Evolutionary conservation across 1,140 invertebrate genomes (phyloP), one percentile per base, ranked within the genome.

Genomic region (Brachionus rubens): DNA sequence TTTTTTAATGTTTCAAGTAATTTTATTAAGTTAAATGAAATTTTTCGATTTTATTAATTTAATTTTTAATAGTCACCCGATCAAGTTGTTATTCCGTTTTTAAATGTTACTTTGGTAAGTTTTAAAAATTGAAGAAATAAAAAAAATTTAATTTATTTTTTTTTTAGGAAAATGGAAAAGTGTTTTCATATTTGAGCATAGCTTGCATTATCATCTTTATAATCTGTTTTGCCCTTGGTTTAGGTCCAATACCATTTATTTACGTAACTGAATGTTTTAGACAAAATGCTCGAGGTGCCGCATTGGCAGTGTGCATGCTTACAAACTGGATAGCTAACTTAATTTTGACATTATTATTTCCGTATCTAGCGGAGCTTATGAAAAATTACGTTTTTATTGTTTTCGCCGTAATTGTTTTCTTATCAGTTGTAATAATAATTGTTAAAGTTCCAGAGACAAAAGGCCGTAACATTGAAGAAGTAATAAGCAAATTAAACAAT

Each of bases 391-490:
- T 90, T 0, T 87, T 86, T 79, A 79, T 86, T 30, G 80, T 87
- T 24, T 87, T 87, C 78, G 79, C 82, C 0, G 80, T 81, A 2
- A 79, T 86, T 21, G 81, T 85, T 50, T 78, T 82, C 0, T 16
- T 81, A 10, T 79, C 80, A 33, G 79, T 84, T 19, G 52, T 82
- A 46, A 3, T 77, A 26, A 72, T 72, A 14, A 36, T 72, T 9
- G 12, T 40, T 3, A 72, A 72, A 50, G 93, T 98, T 82, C 95
- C 95, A 82, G 95, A 98, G 89, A 98, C 95, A 78, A 97, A 97
- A 87, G 96, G 96, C 86, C 95, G 94, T 87, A 96, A 93, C 78
- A 95, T 96, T 84, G 94, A 97, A 87, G 94, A 98, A 85, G 96
- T 98, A 10, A 72, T 83, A 87, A 56, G 3, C n/a, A 28, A 76